These are phyloP conservation scores for Willisornis vidua DNA, from an alignment of 2,113 vertebrate species.

Conservation along the genomic window DNA sequence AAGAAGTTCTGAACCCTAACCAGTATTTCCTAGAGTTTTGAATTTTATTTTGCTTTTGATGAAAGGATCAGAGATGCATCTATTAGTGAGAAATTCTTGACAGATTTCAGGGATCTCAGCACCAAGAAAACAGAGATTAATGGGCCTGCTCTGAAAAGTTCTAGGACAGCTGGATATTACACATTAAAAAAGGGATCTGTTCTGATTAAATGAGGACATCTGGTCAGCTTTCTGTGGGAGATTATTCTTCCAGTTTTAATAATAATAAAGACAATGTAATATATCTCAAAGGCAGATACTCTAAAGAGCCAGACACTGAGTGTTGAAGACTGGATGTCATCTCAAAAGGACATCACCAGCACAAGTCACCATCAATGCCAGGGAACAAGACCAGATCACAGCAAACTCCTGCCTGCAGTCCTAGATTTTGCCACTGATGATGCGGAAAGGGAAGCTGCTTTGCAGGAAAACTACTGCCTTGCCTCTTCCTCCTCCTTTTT, in stretches of 20 bases:
- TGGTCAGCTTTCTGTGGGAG: neutral
- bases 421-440: neutral
- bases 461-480: neutral
- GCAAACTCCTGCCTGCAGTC: neutral
- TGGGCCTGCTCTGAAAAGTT: neutral
- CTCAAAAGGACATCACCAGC: neutral
- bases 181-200: neutral
- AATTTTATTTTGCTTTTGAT: neutral
- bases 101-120: neutral
- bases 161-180: neutral
- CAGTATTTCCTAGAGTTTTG: neutral
- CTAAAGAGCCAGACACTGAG: neutral
- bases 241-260: neutral
- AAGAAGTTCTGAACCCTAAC: neutral
- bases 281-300: neutral
- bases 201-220: constrained; percentile 17
- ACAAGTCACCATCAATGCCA: neutral
- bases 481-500: neutral
- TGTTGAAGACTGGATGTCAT: neutral
- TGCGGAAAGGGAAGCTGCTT: neutral
- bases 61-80: neutral
- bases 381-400: neutral
- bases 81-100: neutral
- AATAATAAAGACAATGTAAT: neutral
- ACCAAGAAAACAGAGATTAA: neutral